Evolutionary conservation across 2,113 vertebrate species (phyloP), one percentile per base, ranked within the genome.

Genomic region (Promerops cafer): DNA sequence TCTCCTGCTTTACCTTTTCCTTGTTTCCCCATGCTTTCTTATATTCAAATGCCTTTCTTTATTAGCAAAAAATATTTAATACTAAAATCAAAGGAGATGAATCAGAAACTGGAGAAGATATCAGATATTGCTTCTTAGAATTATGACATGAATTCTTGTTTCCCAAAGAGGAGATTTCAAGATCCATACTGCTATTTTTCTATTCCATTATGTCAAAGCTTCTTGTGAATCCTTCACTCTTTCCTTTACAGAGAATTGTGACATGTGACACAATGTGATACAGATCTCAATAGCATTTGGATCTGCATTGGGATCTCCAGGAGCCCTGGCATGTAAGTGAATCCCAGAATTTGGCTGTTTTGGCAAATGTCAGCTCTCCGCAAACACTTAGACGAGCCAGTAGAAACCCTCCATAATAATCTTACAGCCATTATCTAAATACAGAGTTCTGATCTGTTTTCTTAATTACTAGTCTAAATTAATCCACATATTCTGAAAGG

Each of bases 141-240:
- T 23, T 16, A 37, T 8, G 10, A 37, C 5, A 13, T 10, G 9
- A 26, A 52, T n/a, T 42, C 17, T 63, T 71, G 13, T 61, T 84
- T 61, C 69, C 37, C 17, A 77, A 52, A 39, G 23, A 37, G 5
- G 17, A 14, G 22, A 75, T 80, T 56, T 93, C 57, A 56, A 47
- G 26, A n/a, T n/a, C 52, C n/a, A 63, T 42, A 9, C 13, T 42
- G 37, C 9, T 37, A 5, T 16, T 81, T 72, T 68, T 42, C 39
- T 81, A 6, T 77, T 65, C 27, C 1, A 0, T 56, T 81, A 10
- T 4, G 20, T 3, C 4, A 3, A 72, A 28, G 18, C 5, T 56
- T 21, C 63, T 61, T 37, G 59, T 72, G 74, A 84, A 84, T n/a
- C n/a, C 13, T 70, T 71, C 19, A 23, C 44, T 87, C 72, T 39